A percentile compares a stretch with the other conserved stretches of the same genome.
These are phyloP conservation scores for Acleris sparsana DNA, from an alignment of 2,888 invertebrate species.

Conservation along the genomic window DNA sequence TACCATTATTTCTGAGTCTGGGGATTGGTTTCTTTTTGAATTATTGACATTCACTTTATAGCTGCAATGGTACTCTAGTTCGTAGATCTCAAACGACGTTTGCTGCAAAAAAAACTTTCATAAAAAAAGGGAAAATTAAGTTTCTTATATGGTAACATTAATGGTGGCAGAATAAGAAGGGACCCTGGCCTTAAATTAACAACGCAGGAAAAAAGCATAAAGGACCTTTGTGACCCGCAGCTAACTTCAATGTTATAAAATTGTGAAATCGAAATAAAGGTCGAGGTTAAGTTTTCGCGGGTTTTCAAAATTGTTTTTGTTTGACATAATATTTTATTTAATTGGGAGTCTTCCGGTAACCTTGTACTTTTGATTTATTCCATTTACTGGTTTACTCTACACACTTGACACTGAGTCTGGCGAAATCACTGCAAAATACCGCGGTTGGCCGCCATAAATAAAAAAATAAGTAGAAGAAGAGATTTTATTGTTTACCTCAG, in stretches of 20 bases:
- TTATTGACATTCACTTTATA: constrained; percentile 81
- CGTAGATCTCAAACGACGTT: constrained; percentile 81
- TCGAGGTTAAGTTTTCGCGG: constrained; percentile 31
- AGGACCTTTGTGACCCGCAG: constrained; percentile 41
- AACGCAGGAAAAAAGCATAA: constrained; percentile 16
- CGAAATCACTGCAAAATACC: no score
- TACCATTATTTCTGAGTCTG: constrained; percentile 78
- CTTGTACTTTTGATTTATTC: no score
- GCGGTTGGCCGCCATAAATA: no score
- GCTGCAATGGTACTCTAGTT: constrained; percentile 82
- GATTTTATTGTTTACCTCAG: constrained; percentile 71
- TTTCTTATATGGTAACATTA: constrained; percentile 36
- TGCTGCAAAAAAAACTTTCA: constrained; percentile 65
- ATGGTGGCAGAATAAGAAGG: constrained; percentile 8
- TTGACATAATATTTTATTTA: no score
- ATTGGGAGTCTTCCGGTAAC: no score
- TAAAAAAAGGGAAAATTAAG: constrained; percentile 3
- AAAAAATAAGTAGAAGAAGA: no score
- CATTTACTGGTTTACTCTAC: no score
- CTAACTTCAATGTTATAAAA: constrained; percentile 46
- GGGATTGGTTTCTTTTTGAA: constrained; percentile 56
- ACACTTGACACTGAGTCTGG: no score
- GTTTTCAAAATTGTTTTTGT: constrained; percentile 7
- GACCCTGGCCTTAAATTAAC: neutral
- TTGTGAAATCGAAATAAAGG: constrained; percentile 30